A percentile compares a stretch with the other conserved stretches of the same genome.
phyloP scores from a whole-genome alignment of 2,797 vertebrate genomes.

The Danionella dracula region DNA sequence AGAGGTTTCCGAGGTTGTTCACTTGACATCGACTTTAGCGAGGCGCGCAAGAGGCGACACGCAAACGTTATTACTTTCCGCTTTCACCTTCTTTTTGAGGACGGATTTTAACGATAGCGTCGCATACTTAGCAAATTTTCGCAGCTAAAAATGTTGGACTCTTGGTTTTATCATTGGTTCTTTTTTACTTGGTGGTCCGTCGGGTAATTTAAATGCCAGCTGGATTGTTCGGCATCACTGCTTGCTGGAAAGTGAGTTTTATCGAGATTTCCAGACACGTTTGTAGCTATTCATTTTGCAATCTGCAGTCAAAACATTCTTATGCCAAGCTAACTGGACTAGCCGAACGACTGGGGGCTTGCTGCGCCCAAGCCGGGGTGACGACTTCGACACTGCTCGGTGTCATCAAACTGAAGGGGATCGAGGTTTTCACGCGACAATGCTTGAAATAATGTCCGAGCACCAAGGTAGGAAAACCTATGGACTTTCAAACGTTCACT shows the following conservation, averaged over 20 bases:
- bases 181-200: conserved; percentile 27
- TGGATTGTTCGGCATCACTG: conserved; percentile 52
- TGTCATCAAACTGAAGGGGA: conserved; percentile 59
- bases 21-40: conserved; percentile 48
- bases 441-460: conserved; percentile 82
- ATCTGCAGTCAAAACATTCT: neutral
- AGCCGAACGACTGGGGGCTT: conserved; percentile 46
- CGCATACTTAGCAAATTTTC: neutral
- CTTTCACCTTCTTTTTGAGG: conserved; percentile 42
- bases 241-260: conserved; percentile 20
- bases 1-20: conserved; percentile 55
- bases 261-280: conserved; percentile 37
- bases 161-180: conserved; percentile 1
- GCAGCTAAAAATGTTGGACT: conserved; percentile 11
- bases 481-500: neutral
- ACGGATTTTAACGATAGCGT: conserved; percentile 44
- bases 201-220: conserved; percentile 23
- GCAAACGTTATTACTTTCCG: conserved; percentile 59
- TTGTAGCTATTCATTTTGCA: neutral
- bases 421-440: conserved; percentile 73
- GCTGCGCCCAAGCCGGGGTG: conserved; percentile 62
- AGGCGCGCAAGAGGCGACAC: conserved; percentile 64
- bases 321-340: conserved; percentile 45
- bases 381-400: conserved; percentile 58
- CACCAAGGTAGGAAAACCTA: conserved; percentile 69